Evolutionary conservation across 1,140 invertebrate genomes (phyloP).

Genomic region (Bombus ignitus): DNA sequence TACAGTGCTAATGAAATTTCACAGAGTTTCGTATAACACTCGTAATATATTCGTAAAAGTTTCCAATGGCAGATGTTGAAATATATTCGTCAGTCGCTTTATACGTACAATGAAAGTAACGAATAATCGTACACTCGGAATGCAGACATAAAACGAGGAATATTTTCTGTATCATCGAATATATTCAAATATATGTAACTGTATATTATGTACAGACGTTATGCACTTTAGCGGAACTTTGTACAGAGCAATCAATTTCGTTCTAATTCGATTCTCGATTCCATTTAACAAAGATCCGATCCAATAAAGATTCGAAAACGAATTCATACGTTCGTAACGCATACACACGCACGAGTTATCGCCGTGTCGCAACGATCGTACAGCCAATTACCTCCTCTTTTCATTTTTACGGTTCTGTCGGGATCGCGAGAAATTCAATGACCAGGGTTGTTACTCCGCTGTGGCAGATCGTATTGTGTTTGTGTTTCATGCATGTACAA

Average conservation of each 20-base stretch:
- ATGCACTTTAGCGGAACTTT: background rate
- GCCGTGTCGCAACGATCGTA: background rate
- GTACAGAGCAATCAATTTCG: background rate
- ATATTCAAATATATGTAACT: background rate
- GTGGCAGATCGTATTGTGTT: conserved; percentile 27
- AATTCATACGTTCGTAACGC: background rate
- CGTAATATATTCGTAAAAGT: background rate
- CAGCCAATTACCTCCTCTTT: background rate
- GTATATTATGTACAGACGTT: background rate
- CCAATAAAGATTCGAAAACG: background rate
- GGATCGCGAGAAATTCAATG: background rate
- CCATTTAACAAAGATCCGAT: background rate
- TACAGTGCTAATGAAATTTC: no score
- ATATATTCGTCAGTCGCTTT: background rate
- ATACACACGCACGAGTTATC: no score
- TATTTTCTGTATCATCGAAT: background rate
- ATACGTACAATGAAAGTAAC: background rate
- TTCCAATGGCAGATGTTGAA: background rate
- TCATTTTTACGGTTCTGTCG: background rate
- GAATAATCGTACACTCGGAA: background rate
- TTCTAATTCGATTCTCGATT: background rate
- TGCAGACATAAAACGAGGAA: background rate
- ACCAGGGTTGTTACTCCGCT: background rate
- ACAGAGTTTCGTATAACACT: no score
- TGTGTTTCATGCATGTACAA: conserved; percentile 21